These are phyloP conservation scores for Chionomys nivalis DNA, from an alignment of 2,113 vertebrate species.

Conservation along the genomic window DNA sequence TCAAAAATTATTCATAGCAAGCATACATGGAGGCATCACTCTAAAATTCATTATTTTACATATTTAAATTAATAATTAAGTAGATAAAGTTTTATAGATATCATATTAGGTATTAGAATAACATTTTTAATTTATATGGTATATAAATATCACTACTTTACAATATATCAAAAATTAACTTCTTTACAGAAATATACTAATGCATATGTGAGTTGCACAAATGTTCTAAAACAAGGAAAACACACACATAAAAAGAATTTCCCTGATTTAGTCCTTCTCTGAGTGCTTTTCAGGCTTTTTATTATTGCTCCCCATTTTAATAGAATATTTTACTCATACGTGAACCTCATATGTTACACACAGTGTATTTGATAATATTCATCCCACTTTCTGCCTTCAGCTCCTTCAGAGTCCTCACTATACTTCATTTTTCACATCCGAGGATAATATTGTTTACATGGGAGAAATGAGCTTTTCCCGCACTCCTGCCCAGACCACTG, in stretches of 20 bases:
- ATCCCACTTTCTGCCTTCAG: neutral
- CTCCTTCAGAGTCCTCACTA: neutral
- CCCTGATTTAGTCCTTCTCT: accelerated
- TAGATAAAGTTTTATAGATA: too few relatives aligned
- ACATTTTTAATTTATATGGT: neutral
- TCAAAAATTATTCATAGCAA: neutral
- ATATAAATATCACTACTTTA: neutral
- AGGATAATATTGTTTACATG: too few relatives aligned
- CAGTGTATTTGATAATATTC: neutral
- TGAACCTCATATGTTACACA: too few relatives aligned
- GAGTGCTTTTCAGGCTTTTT: accelerated
- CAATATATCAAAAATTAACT: neutral
- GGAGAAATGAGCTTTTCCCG: too few relatives aligned
- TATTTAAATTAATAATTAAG: neutral
- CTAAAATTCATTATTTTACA: neutral
- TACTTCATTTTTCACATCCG: neutral
- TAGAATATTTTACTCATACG: neutral
- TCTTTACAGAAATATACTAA: neutral
- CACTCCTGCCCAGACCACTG: too few relatives aligned
- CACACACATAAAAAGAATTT: neutral
- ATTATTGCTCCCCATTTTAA: neutral
- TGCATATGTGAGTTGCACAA: neutral
- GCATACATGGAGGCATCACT: neutral
- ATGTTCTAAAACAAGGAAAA: neutral
- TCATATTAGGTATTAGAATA: neutral